Percentiles rank a stretch among this genome's conserved stretches.
Evolutionary conservation across 2,113 vertebrate genomes (phyloP).

Genomic region (Oncorhynchus mykiss): DNA sequence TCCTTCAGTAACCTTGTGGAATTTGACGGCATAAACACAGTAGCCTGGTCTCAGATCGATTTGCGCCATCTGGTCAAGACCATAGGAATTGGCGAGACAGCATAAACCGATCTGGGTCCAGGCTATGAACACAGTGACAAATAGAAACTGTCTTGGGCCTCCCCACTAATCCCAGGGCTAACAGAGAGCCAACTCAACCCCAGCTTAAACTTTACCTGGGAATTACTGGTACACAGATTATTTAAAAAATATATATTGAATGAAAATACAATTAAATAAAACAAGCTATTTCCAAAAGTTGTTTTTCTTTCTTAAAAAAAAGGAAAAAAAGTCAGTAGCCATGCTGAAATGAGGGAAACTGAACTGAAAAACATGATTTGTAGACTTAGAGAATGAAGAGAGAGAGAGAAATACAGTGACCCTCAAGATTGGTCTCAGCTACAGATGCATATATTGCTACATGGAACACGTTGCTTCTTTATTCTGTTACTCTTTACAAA

Average conservation of each 20-base stretch:
- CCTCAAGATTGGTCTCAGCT: conserved; percentile 48
- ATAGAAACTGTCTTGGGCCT: conserved; percentile 20
- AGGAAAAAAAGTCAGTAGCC: conserved; percentile 55
- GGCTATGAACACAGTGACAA: conserved; percentile 55
- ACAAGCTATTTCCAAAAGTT: conserved; percentile 39
- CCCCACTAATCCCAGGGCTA: conserved; percentile 30
- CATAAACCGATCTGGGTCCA: background rate
- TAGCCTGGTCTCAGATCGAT: background rate
- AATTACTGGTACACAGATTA: conserved; percentile 32
- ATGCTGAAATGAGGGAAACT: conserved; percentile 37
- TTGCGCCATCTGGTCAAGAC: background rate
- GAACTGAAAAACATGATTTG: conserved; percentile 11
- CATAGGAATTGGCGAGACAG: too few relatives aligned
- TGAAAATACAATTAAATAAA: conserved; percentile 70
- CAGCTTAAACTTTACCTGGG: conserved; percentile 41
- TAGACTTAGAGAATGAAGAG: conserved; percentile 32
- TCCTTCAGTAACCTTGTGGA: conserved; percentile 59
- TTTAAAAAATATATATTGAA: conserved; percentile 42
- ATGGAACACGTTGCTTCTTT: conserved; percentile 27
- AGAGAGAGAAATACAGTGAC: background rate
- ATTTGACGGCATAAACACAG: conserved; percentile 68
- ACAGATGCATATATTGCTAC: conserved; percentile 49
- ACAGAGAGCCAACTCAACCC: conserved; percentile 56
- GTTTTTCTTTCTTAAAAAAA: conserved; percentile 44
- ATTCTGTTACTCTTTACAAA: conserved; percentile 27